phyloP scores from a whole-genome alignment of 2,888 invertebrate genomes.

The Drosophila prolongata region DNA sequence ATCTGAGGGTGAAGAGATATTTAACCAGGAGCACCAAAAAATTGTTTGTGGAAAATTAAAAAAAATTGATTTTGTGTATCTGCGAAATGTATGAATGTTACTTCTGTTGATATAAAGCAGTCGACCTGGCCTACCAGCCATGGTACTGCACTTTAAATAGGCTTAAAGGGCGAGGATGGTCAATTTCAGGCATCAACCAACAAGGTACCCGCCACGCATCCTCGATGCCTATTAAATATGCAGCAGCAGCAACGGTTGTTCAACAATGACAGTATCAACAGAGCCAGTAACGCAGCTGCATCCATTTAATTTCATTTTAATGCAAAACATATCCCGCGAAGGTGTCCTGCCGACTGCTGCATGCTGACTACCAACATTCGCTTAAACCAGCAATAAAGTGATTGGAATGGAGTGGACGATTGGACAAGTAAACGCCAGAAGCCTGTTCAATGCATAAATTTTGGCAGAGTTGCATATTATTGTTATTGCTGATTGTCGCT shows the following conservation, averaged over 20 bases:
- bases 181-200: conserved; percentile 39
- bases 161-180: conserved; percentile 12
- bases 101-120: too few relatives aligned
- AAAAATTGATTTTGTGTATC: too few relatives aligned
- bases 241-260: conserved; percentile 62
- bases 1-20: too few relatives aligned
- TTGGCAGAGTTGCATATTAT: conserved; percentile 60
- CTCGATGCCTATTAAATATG: conserved; percentile 61
- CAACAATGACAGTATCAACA: conserved; percentile 62
- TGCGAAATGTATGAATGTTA: too few relatives aligned
- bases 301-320: conserved; percentile 78
- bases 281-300: conserved; percentile 47
- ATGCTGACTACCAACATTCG: conserved; percentile 16
- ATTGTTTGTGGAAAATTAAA: too few relatives aligned
- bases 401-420: conserved; percentile 11
- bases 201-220: background rate
- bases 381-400: conserved; percentile 60
- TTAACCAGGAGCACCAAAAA: too few relatives aligned
- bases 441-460: conserved; percentile 62
- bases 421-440: conserved; percentile 60
- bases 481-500: conserved; percentile 38
- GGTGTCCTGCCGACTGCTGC: conserved; percentile 34
- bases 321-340: conserved; percentile 61
- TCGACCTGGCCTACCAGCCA: too few relatives aligned
- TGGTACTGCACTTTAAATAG: conserved; percentile 33